Evolutionary conservation across 2,113 vertebrate genomes (phyloP).

Genomic region (Paralichthys olivaceus): DNA sequence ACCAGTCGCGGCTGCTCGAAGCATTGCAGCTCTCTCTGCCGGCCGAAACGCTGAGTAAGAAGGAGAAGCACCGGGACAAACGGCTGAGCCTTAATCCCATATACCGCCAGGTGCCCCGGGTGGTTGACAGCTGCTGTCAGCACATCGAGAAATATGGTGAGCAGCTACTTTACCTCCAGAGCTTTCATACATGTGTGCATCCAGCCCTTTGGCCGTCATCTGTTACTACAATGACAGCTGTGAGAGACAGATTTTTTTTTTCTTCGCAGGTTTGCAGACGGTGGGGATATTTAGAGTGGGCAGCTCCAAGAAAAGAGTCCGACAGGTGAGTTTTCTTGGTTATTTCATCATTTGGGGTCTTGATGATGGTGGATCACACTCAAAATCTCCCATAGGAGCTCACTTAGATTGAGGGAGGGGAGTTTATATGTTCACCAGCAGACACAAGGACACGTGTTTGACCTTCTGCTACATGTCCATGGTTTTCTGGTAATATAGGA

Average conservation of each 20-base stretch:
- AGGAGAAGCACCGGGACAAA: constrained; percentile 96
- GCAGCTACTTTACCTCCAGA: constrained; percentile 5
- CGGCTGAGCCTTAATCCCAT: constrained; percentile 97
- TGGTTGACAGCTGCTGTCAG: constrained; percentile 97
- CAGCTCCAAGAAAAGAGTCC: constrained; percentile 98
- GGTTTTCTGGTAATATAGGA: no score
- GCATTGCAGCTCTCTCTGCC: constrained; percentile 97
- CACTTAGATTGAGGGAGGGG: neutral
- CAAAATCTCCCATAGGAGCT: no score
- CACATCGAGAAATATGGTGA: constrained; percentile 97
- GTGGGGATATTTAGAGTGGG: constrained; percentile 99
- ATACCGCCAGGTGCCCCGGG: constrained; percentile 96
- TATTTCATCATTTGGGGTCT: neutral
- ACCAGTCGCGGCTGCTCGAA: constrained; percentile 94
- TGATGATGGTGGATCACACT: no score
- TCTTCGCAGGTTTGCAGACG: constrained; percentile 90
- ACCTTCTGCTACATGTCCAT: neutral
- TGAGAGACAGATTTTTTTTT: neutral
- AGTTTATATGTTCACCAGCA: neutral
- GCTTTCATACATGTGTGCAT: no score
- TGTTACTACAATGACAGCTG: neutral
- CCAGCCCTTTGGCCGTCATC: neutral
- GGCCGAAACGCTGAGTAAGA: constrained; percentile 90
- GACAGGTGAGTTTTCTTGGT: constrained; percentile 85
- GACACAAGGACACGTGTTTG: neutral